Percentiles rank a stretch among this genome's conserved stretches.
These are phyloP conservation scores for Unio delphinus DNA, from an alignment of 2,888 invertebrate genomes.

Conservation along the genomic window DNA sequence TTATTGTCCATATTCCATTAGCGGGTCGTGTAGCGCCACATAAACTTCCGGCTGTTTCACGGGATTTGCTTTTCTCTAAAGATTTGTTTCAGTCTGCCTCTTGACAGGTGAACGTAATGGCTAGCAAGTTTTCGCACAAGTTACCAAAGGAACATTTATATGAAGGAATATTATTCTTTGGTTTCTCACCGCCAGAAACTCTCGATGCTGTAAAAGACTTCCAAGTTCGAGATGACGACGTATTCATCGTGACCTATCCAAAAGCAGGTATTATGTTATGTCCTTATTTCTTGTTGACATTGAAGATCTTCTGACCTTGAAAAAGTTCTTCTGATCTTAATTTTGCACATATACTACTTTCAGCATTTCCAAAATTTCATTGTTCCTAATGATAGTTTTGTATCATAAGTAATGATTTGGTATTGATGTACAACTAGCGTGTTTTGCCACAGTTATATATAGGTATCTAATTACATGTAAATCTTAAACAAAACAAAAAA, in stretches of 20 bases:
- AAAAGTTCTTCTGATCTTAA: not conserved
- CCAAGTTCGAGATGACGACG: conserved; percentile 82
- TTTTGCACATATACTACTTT: not conserved
- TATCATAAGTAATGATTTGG: too few relatives aligned
- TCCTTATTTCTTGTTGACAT: not conserved
- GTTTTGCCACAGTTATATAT: too few relatives aligned
- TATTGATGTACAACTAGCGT: too few relatives aligned
- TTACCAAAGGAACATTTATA: conserved; percentile 62
- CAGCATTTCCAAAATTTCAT: too few relatives aligned
- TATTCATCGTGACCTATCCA: conserved; percentile 91
- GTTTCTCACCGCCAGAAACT: conserved; percentile 60
- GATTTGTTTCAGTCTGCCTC: not conserved
- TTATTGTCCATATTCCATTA: too few relatives aligned
- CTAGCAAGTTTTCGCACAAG: conserved; percentile 22
- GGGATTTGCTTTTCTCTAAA: not conserved
- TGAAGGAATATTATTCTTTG: conserved; percentile 64
- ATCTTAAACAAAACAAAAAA: not conserved
- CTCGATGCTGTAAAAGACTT: conserved; percentile 74
- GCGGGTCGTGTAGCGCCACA: too few relatives aligned
- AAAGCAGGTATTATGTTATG: conserved; percentile 81
- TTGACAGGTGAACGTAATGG: not conserved
- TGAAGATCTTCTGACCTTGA: not conserved
- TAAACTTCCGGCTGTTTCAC: too few relatives aligned
- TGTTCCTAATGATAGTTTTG: too few relatives aligned
- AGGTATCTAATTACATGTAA: not conserved